phyloP scores from a whole-genome alignment of 2,797 vertebrate genomes.

The Chaetodon trifasciatus region DNA sequence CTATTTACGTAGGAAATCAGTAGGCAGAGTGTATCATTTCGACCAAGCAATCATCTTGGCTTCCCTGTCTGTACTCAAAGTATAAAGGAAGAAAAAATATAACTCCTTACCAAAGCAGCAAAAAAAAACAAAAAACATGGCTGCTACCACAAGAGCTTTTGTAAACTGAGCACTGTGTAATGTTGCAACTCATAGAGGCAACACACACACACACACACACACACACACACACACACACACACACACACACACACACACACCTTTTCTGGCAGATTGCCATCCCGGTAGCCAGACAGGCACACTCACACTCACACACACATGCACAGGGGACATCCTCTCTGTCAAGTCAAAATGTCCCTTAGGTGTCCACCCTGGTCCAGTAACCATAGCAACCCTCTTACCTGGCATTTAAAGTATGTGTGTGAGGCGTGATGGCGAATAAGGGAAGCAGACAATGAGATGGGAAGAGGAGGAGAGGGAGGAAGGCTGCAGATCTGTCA shows the following conservation, averaged over 20 bases:
- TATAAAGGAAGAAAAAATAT: constrained; percentile 36
- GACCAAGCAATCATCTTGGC: constrained; percentile 41
- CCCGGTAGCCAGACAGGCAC: constrained; percentile 24
- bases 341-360: constrained; percentile 71
- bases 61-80: constrained; percentile 22
- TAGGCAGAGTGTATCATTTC: constrained; percentile 47
- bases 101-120: constrained; percentile 37
- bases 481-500: constrained; percentile 66
- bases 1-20: constrained; percentile 60
- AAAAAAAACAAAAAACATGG: constrained; percentile 27
- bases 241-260: constrained; percentile 25
- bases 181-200: constrained; percentile 20
- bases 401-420: constrained; percentile 77
- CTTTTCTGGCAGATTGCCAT: constrained; percentile 29
- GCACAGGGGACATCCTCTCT: constrained; percentile 63
- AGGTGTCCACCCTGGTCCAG: constrained; percentile 67
- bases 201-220: constrained; percentile 22
- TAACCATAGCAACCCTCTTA: constrained; percentile 77
- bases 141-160: constrained; percentile 34
- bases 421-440: constrained; percentile 72
- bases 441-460: constrained; percentile 70
- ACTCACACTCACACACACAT: constrained; percentile 37
- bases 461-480: constrained; percentile 30
- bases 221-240: constrained; percentile 32
- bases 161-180: constrained; percentile 32